These are phyloP conservation scores for Epinotia nisella DNA, from an alignment of 2,888 invertebrate species.

Conservation along the genomic window DNA sequence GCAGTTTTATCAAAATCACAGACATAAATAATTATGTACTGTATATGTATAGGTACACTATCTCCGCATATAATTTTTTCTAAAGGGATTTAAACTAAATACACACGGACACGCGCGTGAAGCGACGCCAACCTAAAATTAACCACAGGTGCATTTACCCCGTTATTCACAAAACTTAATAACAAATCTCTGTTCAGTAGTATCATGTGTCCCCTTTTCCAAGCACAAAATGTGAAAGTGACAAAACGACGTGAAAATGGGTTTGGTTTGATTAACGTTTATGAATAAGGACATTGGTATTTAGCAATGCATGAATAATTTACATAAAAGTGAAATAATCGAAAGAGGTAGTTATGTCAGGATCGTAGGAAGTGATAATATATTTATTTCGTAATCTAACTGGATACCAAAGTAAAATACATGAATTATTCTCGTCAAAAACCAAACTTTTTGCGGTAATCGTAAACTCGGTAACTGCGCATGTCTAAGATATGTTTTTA, in stretches of 20 bases:
- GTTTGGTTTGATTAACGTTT: too few species aligned
- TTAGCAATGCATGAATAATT: too few species aligned
- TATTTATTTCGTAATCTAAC: background rate
- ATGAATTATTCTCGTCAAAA: background rate
- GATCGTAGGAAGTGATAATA: background rate
- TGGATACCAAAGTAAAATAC: too few species aligned
- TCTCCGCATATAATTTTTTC: background rate
- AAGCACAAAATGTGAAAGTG: too few species aligned
- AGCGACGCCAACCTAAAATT: background rate
- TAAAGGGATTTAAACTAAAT: background rate
- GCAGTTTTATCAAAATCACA: background rate
- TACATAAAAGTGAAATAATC: too few species aligned
- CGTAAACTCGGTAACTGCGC: background rate
- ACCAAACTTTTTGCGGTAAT: background rate
- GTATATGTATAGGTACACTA: too few species aligned
- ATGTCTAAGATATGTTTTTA: conserved; percentile 2
- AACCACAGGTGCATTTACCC: background rate
- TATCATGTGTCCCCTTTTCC: too few species aligned
- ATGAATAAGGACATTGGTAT: too few species aligned
- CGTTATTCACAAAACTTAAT: too few species aligned
- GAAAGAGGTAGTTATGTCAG: too few species aligned
- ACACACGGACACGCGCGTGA: background rate
- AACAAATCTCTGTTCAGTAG: too few species aligned
- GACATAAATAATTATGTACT: background rate
- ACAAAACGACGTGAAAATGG: too few species aligned